Evolutionary conservation across 2,888 invertebrate genomes (phyloP).

Genomic region (Leptodirus hochenwartii): DNA sequence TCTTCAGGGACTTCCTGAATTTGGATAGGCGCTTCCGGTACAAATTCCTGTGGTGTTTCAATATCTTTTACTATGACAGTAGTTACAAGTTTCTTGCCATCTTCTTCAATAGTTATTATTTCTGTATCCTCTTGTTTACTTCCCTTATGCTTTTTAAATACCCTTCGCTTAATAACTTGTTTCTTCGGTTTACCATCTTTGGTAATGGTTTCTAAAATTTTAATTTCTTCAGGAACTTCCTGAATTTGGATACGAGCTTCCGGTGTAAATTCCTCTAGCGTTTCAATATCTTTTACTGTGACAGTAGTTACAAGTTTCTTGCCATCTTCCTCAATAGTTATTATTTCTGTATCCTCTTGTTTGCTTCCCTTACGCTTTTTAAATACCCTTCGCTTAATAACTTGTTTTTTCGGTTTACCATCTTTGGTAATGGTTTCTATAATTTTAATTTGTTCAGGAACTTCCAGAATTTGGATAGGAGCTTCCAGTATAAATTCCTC

Average conservation of each 20-base stretch:
- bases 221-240: constrained; percentile 17
- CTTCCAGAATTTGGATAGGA: too few species aligned
- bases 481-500: too few species aligned
- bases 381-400: constrained; percentile 25
- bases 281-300: constrained; percentile 4
- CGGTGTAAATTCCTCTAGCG: too few species aligned
- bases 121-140: constrained; percentile 22
- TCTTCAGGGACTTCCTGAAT: constrained; percentile 14
- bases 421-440: too few species aligned
- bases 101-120: constrained; percentile 25
- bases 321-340: constrained; percentile 19
- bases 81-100: constrained; percentile 20
- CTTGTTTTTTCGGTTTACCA: too few species aligned
- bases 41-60: too few species aligned
- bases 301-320: constrained; percentile 16
- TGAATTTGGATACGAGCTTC: too few species aligned
- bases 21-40: constrained; percentile 8
- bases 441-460: too few species aligned
- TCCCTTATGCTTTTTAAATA: constrained; percentile 14
- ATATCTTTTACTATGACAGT: too few species aligned
- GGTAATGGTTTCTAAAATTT: constrained; percentile 13
- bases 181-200: constrained; percentile 19
- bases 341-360: constrained; percentile 24
- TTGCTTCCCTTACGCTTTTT: constrained; percentile 24
- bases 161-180: constrained; percentile 15